A percentile compares a stretch with the other conserved stretches of the same genome.
These are phyloP conservation scores for Rhinatrema bivittatum DNA, from an alignment of 2,797 vertebrate species.

Conservation along the genomic window DNA sequence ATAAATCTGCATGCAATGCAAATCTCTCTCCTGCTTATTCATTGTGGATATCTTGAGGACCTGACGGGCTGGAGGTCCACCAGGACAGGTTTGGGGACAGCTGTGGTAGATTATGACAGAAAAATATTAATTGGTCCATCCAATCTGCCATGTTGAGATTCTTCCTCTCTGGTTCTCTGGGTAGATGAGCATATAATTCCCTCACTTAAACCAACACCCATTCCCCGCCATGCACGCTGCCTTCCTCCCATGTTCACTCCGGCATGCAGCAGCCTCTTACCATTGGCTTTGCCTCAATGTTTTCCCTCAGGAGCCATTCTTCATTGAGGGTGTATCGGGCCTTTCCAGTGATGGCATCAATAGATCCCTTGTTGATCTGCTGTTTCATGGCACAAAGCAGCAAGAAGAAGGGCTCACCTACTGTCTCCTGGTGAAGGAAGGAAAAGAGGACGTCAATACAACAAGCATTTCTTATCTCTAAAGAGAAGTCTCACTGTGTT, in stretches of 20 bases:
- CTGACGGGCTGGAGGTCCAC: too few species aligned
- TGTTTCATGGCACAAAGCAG: conserved; percentile 94
- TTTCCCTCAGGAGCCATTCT: conserved; percentile 94
- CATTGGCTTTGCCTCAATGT: conserved; percentile 91
- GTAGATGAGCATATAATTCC: background rate
- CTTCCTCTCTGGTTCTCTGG: background rate
- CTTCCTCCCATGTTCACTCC: background rate
- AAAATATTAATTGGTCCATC: too few species aligned
- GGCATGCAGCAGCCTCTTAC: conserved; percentile 46
- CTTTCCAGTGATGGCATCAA: conserved; percentile 92
- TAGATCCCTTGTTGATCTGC: conserved; percentile 96
- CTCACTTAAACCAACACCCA: too few species aligned
- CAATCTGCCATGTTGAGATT: too few species aligned
- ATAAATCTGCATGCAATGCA: too few species aligned
- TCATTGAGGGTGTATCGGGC: conserved; percentile 97
- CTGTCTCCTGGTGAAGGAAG: conserved; percentile 72
- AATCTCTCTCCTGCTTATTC: too few species aligned
- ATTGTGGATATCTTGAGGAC: too few species aligned
- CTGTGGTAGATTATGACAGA: too few species aligned
- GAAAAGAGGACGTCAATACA: background rate
- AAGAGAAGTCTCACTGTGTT: too few species aligned
- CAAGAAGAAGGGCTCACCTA: conserved; percentile 94
- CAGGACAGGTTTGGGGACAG: too few species aligned
- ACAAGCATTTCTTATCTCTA: too few species aligned
- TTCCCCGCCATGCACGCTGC: background rate